phyloP scores from a whole-genome alignment of 92 coral and sea anemone species.

The Metridium senile region DNA sequence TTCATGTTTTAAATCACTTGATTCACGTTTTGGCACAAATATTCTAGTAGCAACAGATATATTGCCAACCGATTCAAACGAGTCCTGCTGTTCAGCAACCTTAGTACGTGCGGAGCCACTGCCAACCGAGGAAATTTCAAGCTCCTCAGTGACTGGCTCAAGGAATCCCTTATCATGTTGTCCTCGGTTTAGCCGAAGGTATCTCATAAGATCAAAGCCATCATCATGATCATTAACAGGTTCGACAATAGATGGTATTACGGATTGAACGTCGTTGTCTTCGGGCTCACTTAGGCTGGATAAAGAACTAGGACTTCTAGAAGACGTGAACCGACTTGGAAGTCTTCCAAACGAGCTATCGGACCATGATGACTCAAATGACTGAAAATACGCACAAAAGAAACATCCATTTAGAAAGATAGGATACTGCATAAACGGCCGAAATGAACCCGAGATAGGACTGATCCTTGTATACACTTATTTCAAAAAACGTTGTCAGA shows the following conservation, averaged over 20 bases:
- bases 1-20: slow-evolving; percentile 20
- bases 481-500: too few species aligned
- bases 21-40: slow-evolving; percentile 27
- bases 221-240: slow-evolving; percentile 62
- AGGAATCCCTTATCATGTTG: slow-evolving; percentile 68
- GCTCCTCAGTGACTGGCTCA: slow-evolving; percentile 91
- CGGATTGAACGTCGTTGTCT: slow-evolving; percentile 4
- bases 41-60: slow-evolving; percentile 30
- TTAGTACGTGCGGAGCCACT: slow-evolving; percentile 77
- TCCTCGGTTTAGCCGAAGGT: slow-evolving; percentile 67
- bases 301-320: slow-evolving; percentile 15
- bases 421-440: background rate
- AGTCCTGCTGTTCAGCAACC: slow-evolving; percentile 50
- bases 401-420: background rate
- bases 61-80: slow-evolving; percentile 51
- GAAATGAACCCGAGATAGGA: background rate
- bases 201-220: slow-evolving; percentile 86
- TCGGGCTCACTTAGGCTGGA: slow-evolving; percentile 30
- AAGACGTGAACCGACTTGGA: slow-evolving; percentile 27
- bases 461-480: too few species aligned
- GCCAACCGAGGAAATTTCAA: slow-evolving; percentile 90
- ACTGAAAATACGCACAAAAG: background rate
- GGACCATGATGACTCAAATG: slow-evolving; percentile 40
- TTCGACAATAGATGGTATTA: slow-evolving; percentile 64
- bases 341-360: slow-evolving; percentile 22